Conservation (phyloP, 2,797 vertebrate genomes). For the Anabacerthia variegaticeps region DNA sequence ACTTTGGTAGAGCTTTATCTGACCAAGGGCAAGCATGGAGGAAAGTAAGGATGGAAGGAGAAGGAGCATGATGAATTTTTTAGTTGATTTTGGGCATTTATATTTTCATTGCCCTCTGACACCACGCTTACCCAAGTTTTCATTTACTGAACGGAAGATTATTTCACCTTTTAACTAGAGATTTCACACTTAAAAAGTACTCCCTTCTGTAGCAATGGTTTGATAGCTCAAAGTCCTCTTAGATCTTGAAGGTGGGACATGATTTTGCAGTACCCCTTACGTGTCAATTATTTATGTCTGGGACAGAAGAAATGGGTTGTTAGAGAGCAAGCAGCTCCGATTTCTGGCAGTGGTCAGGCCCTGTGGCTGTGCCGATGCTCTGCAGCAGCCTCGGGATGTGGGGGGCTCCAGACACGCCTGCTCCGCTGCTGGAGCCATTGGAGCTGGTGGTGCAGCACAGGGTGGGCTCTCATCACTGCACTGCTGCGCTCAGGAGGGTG, state of each 20-base stretch:
- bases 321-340: neutral
- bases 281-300: neutral
- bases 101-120: neutral
- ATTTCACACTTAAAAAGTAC: neutral
- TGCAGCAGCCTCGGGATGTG: accelerated
- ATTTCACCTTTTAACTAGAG: neutral
- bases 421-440: neutral
- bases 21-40: neutral
- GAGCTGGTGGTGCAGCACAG: neutral
- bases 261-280: neutral
- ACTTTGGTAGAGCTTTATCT: neutral
- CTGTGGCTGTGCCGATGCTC: neutral
- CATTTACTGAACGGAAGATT: neutral
- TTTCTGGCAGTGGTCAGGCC: neutral
- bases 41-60: neutral
- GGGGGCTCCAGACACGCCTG: neutral
- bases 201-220: neutral
- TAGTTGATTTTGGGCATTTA: neutral
- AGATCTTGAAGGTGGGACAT: neutral
- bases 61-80: neutral
- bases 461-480: neutral
- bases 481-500: neutral
- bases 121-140: neutral
- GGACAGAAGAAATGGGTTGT: neutral
- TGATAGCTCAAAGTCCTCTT: neutral